Base-by-base conservation (phyloP, 2,797 vertebrate genomes). In the Hippopotamyrus pictus region DNA sequence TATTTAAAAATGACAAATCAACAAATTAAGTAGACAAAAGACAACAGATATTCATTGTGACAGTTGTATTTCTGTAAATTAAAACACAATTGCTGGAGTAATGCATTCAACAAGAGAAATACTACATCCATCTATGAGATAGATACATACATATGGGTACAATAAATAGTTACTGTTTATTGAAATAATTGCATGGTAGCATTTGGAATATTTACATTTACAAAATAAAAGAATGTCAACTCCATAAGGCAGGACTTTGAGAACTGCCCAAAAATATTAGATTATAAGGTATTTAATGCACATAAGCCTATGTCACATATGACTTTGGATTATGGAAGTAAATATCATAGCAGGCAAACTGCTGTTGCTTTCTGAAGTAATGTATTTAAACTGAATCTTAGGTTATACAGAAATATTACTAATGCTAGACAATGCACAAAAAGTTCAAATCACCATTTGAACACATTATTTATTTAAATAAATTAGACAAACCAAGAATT, bases 381-480 rank as follows among this genome's bases (percentile, higher is more conserved):
- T 14, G 12, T 41, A 76, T 76, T 76, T 76, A 17, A 76, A 76
- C 29, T 76, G 2, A 76, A 17, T 37, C 12, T 41, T 69, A 25
- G 25, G 62, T 33, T 33, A 25, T n/a, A 69, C 22, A 76, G 12
- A 11, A 76, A 37, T 65, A 65, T 29, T 65, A 65, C 22, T 65
- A 76, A 17, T 76, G 69, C 73, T 41, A n/a, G 17, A 41, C 14
- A 79, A 79, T 79, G 6, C 33, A 79, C 17, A 44, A 79, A 79
- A 79, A 79, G 17, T 19, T 41, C 3, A 76, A 41, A 41, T 7
- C 33, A 76, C 2, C 69, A 37, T 29, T n/a, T 79, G 73, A 79
- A 50, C n/a, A 86, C 17, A 22, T 85, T 14, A 33, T 57, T 57
- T 86, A 59, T 86, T 86, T n/a, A 19, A 86, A 86, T 86, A 86